Percentiles rank a stretch among this genome's conserved stretches.
Conservation (phyloP, 2,797 vertebrate genomes). For the Yasuhikotakia modesta region DNA sequence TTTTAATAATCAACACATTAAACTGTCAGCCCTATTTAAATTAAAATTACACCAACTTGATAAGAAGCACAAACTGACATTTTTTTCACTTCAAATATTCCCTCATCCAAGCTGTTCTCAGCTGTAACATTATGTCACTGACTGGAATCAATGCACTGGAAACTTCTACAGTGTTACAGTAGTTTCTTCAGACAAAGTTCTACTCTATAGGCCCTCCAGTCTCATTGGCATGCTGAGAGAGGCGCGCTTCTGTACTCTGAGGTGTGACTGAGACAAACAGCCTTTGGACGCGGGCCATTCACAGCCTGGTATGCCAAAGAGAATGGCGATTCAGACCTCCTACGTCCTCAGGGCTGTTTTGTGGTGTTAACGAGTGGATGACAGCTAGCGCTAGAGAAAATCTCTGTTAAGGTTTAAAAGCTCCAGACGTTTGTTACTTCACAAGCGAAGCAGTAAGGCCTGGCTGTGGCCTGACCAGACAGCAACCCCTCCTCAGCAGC, state of each 20-base stretch:
- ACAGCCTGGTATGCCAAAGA: conserved; percentile 41
- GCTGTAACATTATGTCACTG: not conserved
- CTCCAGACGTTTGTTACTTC: conserved; percentile 52
- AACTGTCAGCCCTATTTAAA: not conserved
- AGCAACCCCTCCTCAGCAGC: conserved; percentile 7
- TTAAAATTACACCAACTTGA: not conserved
- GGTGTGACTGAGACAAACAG: conserved; percentile 56
- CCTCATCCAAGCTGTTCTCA: conserved; percentile 22
- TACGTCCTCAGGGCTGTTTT: conserved; percentile 34
- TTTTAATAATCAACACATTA: no score
- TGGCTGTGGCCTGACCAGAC: conserved; percentile 49
- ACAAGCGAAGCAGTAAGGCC: conserved; percentile 41
- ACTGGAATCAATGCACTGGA: not conserved
- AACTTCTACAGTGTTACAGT: not conserved
- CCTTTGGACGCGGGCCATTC: conserved; percentile 55
- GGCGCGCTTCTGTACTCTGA: conserved; percentile 34
- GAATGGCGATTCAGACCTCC: conserved; percentile 42
- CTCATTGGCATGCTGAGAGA: conserved; percentile 50
- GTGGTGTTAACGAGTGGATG: conserved; percentile 46
- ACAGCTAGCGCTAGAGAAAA: conserved; percentile 20
- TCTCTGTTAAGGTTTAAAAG: conserved; percentile 26
- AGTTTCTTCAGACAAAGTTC: conserved; percentile 20
- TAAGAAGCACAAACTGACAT: not conserved
- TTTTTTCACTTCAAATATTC: not conserved
- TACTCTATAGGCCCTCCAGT: conserved; percentile 8